phyloP scores from a whole-genome alignment of 1,140 invertebrate species.

The Lepeophtheirus salmonis region DNA sequence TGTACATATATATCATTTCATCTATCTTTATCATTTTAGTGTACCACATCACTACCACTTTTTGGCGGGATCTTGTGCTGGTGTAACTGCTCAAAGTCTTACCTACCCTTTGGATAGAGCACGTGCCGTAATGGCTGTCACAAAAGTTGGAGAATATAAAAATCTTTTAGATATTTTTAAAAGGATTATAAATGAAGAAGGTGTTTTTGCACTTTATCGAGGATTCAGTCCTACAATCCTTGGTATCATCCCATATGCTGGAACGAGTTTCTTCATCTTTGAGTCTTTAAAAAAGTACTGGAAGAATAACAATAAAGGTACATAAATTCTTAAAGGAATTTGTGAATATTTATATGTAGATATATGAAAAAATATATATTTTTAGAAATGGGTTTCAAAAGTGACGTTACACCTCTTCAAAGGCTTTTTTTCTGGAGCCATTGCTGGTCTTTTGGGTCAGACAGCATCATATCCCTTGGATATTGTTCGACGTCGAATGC shows the following conservation, averaged over 20 bases:
- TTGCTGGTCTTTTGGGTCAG: slow-evolving; percentile 83
- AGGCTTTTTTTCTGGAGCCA: slow-evolving; percentile 60
- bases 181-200: slow-evolving; percentile 60
- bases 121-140: slow-evolving; percentile 91
- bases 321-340: slow-evolving; percentile 39
- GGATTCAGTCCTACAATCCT: slow-evolving; percentile 76
- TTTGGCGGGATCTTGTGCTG: slow-evolving; percentile 76
- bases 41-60: no score
- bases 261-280: slow-evolving; percentile 91
- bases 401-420: slow-evolving; percentile 24
- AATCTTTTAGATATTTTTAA: slow-evolving; percentile 46
- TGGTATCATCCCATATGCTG: slow-evolving; percentile 91
- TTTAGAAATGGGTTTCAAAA: slow-evolving; percentile 31
- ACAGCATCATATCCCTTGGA: slow-evolving; percentile 85
- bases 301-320: background rate
- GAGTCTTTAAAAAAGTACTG: slow-evolving; percentile 72
- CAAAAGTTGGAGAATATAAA: slow-evolving; percentile 29
- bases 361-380: slow-evolving; percentile 27
- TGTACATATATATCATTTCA: no score
- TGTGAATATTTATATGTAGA: slow-evolving; percentile 9
- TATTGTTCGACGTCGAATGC: slow-evolving; percentile 67
- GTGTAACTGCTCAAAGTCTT: slow-evolving; percentile 69
- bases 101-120: slow-evolving; percentile 95
- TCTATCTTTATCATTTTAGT: no score
- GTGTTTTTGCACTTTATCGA: slow-evolving; percentile 53